Evolutionary conservation across 1,140 invertebrate species (phyloP), one percentile per base, ranked within the genome.

Genomic region (Aphidius gifuensis): DNA sequence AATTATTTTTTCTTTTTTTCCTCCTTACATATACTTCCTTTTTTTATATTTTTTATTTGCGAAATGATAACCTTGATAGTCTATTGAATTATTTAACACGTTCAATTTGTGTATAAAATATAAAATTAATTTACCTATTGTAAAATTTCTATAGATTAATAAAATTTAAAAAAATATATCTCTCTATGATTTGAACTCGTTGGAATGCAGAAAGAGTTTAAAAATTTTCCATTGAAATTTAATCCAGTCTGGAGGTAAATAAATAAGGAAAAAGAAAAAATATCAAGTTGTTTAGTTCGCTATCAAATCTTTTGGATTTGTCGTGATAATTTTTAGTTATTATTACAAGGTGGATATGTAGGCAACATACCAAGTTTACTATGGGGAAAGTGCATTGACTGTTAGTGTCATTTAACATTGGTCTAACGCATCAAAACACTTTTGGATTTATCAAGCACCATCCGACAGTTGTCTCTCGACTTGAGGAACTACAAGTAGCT

Each of bases 371-470:
- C 55, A 39, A 16, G 48, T 43, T 23, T 62, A 47, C 50, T 56
- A 16, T 1, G 60, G 64, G 64, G 64, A 65, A 65, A 65, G 64
- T 65, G 64, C 63, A 62, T 55, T 53, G 49, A 56, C 23, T 32
- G 23, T 32, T 3, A 32, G 23, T 32, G 23, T 32, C 23, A 32
- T 53, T 46, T 58, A 46, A 49, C 53, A 53, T 53, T 51, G 44
- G 46, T 62, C 40, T 48, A 63, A 63, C 42, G 48, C 61, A 58
- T 58, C 48, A 48, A 39, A 48, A 38, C 16, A 16, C 16, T 16
- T 16, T 16, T 16, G 16, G 16, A 16, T 16, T 16, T 16, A 16
- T 16, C 16, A 16, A 16, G 16, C 16, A 16, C 16, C 16, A 16
- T 16, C 16, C 1, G 16, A 16, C 16, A 16, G 44, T 44, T 6